Evolutionary conservation across 1,140 invertebrate species (phyloP), one percentile per base, ranked within the genome.

Genomic region (Asobara japonica): DNA sequence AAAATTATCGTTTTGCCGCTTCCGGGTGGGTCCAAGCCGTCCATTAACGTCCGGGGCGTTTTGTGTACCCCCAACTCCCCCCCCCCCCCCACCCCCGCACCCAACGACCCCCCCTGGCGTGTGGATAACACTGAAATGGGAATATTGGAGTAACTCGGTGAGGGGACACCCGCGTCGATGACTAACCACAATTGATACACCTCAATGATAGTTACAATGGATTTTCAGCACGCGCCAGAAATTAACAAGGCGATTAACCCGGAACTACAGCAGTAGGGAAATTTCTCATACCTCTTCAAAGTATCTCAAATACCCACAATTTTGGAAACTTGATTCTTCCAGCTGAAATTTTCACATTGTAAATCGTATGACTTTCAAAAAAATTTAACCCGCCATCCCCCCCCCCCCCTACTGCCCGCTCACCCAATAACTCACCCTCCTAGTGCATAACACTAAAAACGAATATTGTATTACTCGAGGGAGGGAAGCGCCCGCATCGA

Each of bases 1-100:
- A 82, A 82, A 80, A 79, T 82, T 75, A 78, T 79, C 74, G 76
- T 71, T 66, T 65, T 66, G 76, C 70, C 71, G 73, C 77, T 79
- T 80, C 71, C 74, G 64, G 51, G 3, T 31, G 48, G 27, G 41
- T 48, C 29, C 33, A 60, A 18, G 10, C 27, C 67, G 62, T 74
- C 72, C 72, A 74, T 74, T 70, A 74, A 74, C 67, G 41, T 66
- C 64, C 68, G 48, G 27, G 29, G 31, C 31, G 51, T 27, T 60
- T 60, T 60, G 20, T 62, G n/a, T 62, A n/a, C 29, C 31, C 29
- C 31, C 13, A 16, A 13, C n/a, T 30, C 16, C 64, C 11, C 13
- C 31, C 38, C 51, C 60, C 27, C 13, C 27, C 25, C 29, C 31
- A 13, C 31, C 13, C n/a, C n/a, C n/a, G 13, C 16, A 62, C 11